phyloP scores from a whole-genome alignment of 1,140 invertebrate genomes.

The Bilobella aurantiaca region DNA sequence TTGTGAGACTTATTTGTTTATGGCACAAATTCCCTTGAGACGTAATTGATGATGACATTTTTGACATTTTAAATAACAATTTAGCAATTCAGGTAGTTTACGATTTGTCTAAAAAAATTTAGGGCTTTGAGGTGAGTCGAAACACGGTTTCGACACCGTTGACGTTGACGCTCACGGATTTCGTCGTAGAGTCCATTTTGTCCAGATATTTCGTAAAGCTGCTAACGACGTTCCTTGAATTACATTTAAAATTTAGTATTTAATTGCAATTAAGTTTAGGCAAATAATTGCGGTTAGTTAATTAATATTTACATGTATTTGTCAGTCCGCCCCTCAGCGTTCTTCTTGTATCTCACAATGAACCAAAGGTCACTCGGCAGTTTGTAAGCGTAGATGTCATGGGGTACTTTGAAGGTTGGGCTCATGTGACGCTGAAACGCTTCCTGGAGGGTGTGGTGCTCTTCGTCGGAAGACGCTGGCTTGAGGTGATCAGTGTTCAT shows the following conservation, averaged over 20 bases:
- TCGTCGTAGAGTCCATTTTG: slow-evolving; percentile 28
- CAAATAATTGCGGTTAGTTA: background rate
- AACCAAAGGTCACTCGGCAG: slow-evolving; percentile 33
- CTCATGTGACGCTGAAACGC: slow-evolving; percentile 31
- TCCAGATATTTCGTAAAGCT: slow-evolving; percentile 35
- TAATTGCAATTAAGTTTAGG: background rate
- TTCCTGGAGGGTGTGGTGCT: slow-evolving; percentile 26
- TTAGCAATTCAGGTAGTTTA: too few relatives aligned
- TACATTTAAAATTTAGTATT: background rate
- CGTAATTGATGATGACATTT: too few relatives aligned
- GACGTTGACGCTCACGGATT: slow-evolving; percentile 33
- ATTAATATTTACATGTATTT: slow-evolving; percentile 34
- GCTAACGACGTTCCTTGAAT: slow-evolving; percentile 32
- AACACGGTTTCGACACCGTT: slow-evolving; percentile 35
- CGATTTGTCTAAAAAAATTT: too few relatives aligned
- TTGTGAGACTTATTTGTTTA: too few relatives aligned
- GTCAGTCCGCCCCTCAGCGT: slow-evolving; percentile 27
- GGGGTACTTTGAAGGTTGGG: slow-evolving; percentile 16
- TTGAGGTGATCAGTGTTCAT: slow-evolving; percentile 25
- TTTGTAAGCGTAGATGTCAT: slow-evolving; percentile 34
- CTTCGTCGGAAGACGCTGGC: slow-evolving; percentile 14
- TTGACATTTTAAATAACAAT: too few relatives aligned
- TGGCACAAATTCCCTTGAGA: too few relatives aligned
- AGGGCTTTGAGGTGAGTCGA: slow-evolving; percentile 28
- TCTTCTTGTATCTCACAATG: slow-evolving; percentile 30